phyloP scores from a whole-genome alignment of 2,888 invertebrate species.

The Trilocha varians region DNA sequence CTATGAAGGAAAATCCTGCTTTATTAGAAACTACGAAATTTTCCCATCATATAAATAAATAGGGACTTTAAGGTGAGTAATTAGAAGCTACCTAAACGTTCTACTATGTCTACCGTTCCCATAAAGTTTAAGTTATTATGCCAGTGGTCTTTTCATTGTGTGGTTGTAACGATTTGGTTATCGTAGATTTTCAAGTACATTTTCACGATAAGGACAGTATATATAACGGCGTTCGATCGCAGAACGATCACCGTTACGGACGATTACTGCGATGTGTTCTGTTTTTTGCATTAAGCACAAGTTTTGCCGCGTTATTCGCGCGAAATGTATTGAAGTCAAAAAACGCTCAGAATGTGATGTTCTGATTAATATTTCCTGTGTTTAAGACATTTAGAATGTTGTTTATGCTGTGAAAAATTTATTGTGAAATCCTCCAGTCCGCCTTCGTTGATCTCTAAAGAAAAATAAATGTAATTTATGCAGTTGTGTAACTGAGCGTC shows the following conservation, averaged over 20 bases:
- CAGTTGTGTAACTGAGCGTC: not conserved
- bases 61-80: not conserved
- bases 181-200: conserved; percentile 42
- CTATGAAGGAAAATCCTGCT: not conserved
- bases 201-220: conserved; percentile 53
- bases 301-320: conserved; percentile 23
- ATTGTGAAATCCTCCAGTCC: not conserved
- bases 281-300: conserved; percentile 22
- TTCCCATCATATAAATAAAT: not conserved
- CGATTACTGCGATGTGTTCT: conserved; percentile 40
- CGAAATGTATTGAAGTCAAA: conserved; percentile 48
- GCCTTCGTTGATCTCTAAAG: not conserved
- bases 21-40: not conserved
- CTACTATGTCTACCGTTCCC: not conserved
- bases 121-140: not conserved
- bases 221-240: conserved; percentile 56
- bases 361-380: not conserved
- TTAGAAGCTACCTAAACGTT: not conserved
- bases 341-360: not conserved
- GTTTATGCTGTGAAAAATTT: not conserved
- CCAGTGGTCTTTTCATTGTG: not conserved
- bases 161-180: conserved; percentile 32
- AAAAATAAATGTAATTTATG: not conserved
- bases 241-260: conserved; percentile 49
- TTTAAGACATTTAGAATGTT: not conserved